Base-by-base conservation (phyloP, 2,113 vertebrate species). In the Nycticorax nycticorax region DNA sequence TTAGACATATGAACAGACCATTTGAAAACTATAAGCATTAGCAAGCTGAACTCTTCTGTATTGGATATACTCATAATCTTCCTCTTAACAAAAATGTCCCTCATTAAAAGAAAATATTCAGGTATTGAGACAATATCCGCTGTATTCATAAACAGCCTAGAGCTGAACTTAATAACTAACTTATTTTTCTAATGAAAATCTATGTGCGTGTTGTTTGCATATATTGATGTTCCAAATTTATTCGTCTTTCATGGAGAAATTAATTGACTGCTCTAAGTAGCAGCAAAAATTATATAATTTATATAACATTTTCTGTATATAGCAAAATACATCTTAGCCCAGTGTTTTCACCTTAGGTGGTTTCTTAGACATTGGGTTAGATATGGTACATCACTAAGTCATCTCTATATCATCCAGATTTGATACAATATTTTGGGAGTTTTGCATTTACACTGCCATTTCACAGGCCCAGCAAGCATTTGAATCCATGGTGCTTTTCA, bases 1-100 rank as follows among this genome's bases (percentile, higher is more conserved):
- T 98, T 93, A 95, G 89, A 96, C 91, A 96, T 96, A 97, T 83
- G 93, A 97, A 94, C 67, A 88, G 81, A 83, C 75, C 66, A 95
- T 92, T 95, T 97, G 85, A 87, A 95, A 96, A 95, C 53, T 82
- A 35, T 85, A 75, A 82, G 52, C 69, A 75, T 73, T 97, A 83
- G 56, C 76, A 92, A 94, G 71, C 76, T 89, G 74, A 95, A 89
- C 84, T 71, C n/a, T 56, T 95, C 62, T 82, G 53, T 59, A 78
- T 23, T 79, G 63, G 87, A 71, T 88, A 91, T 74, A 77, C n/a
- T 93, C 57, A 80, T 82, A 84, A 52, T 55, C 76, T 85, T 94
- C 82, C 79, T 95, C 45, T 84, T 69, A 91, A 91, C 55, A 85
- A 89, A 96, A 89, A 91, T 94, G 53, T 69, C 43, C 37, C 56